A percentile compares a stretch with the other conserved stretches of the same genome.
Evolutionary conservation across 2,113 vertebrate genomes (phyloP).

Genomic region (Isurus oxyrinchus): DNA sequence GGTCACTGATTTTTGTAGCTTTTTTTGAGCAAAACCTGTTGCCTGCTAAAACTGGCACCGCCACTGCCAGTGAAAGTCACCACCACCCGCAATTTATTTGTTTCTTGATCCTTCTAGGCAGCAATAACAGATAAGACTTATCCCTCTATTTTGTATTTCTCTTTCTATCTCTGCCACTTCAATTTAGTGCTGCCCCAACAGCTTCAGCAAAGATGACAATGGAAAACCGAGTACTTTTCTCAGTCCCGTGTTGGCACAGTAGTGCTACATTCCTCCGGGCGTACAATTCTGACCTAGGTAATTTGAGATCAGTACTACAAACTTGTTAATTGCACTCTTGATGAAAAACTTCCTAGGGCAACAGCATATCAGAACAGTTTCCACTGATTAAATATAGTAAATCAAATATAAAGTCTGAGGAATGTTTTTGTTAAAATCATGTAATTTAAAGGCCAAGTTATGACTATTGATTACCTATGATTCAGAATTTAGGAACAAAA

Average conservation of each 20-base stretch:
- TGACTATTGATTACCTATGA: background rate
- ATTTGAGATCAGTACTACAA: background rate
- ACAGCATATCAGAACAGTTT: background rate
- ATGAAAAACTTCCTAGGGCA: background rate
- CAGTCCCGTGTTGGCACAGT: background rate
- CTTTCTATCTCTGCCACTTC: background rate
- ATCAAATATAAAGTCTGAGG: background rate
- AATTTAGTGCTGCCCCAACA: background rate
- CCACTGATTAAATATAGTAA: background rate
- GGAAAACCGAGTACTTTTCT: background rate
- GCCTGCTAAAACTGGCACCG: background rate
- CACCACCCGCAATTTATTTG: background rate
- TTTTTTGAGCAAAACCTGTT: background rate
- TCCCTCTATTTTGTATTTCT: background rate
- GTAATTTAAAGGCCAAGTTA: background rate
- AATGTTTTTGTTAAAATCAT: background rate
- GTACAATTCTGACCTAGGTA: background rate
- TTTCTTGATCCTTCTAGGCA: background rate
- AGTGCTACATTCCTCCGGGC: background rate
- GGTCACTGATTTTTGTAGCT: background rate
- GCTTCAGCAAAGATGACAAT: background rate
- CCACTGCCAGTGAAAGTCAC: background rate
- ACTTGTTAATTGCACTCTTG: background rate
- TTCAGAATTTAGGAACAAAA: background rate
- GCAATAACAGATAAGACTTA: background rate